Percentiles rank a stretch among this genome's conserved stretches.
Evolutionary conservation across 2,888 invertebrate genomes (phyloP).

Genomic region (Teinopalpus imperialis): DNA sequence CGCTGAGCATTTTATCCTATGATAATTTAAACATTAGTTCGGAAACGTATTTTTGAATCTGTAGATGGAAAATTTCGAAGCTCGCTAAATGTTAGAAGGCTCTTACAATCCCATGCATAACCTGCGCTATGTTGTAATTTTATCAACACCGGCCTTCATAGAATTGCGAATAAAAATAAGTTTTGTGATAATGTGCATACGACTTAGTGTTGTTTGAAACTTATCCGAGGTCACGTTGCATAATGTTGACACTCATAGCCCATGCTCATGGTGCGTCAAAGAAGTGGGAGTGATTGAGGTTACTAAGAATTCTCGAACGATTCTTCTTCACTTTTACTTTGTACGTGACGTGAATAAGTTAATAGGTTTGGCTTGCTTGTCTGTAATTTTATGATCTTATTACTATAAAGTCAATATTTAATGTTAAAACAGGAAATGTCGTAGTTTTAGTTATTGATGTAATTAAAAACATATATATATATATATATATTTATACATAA

Average conservation of each 20-base stretch:
- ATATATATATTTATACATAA: too few species aligned
- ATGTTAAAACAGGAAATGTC: too few species aligned
- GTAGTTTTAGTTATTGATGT: too few species aligned
- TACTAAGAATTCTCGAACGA: slow-evolving; percentile 22
- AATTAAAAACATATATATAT: too few species aligned
- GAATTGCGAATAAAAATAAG: background rate
- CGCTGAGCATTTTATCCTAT: too few species aligned
- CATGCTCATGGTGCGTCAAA: slow-evolving; percentile 25
- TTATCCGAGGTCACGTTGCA: slow-evolving; percentile 24
- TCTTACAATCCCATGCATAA: slow-evolving; percentile 19
- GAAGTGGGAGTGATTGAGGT: slow-evolving; percentile 23
- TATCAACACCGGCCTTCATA: slow-evolving; percentile 21
- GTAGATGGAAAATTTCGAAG: slow-evolving; percentile 3
- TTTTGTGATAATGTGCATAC: background rate
- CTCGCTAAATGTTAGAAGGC: slow-evolving; percentile 15
- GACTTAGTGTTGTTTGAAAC: slow-evolving; percentile 4
- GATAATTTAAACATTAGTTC: too few species aligned
- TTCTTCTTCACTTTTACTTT: slow-evolving; percentile 11
- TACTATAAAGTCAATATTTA: too few species aligned
- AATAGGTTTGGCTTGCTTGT: too few species aligned
- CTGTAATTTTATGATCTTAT: too few species aligned
- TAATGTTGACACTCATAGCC: slow-evolving; percentile 25
- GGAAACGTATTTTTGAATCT: background rate
- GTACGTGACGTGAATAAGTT: slow-evolving; percentile 11
- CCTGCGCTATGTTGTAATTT: slow-evolving; percentile 15